phyloP scores from a whole-genome alignment of 2,888 invertebrate species.

The Lasioglossum lativentre region DNA sequence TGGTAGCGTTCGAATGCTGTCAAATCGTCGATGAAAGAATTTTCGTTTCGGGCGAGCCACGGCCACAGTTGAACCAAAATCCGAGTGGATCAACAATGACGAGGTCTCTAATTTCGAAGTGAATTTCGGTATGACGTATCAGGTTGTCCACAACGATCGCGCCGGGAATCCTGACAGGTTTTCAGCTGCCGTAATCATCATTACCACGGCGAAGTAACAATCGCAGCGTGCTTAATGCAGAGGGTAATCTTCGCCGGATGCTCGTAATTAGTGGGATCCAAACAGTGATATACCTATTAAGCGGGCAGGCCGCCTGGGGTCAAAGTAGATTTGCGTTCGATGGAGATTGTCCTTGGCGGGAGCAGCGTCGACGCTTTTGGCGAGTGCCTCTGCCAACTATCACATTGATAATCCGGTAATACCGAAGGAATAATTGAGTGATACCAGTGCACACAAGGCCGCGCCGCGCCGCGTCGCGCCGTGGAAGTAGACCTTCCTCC shows the following conservation, averaged over 20 bases:
- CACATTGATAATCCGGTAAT: constrained; percentile 65
- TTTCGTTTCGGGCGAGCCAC: too few relatives aligned
- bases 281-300: constrained; percentile 33
- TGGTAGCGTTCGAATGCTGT: too few relatives aligned
- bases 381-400: constrained; percentile 52
- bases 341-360: constrained; percentile 22
- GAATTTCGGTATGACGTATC: not conserved
- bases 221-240: constrained; percentile 13
- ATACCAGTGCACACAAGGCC: constrained; percentile 24
- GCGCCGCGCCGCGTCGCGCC: constrained; percentile 27
- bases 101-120: not conserved
- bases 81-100: not conserved
- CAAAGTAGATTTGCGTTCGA: constrained; percentile 51
- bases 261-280: constrained; percentile 52
- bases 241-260: constrained; percentile 29
- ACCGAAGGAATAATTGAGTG: constrained; percentile 66
- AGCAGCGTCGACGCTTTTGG: constrained; percentile 34
- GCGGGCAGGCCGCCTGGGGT: constrained; percentile 26
- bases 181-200: not conserved
- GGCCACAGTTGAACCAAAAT: not conserved
- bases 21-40: too few relatives aligned
- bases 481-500: constrained; percentile 46
- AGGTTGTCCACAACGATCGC: not conserved
- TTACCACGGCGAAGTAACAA: constrained; percentile 17
- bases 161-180: not conserved